phyloP scores from a whole-genome alignment of 2,797 vertebrate genomes.

The Eospalax fontanierii region DNA sequence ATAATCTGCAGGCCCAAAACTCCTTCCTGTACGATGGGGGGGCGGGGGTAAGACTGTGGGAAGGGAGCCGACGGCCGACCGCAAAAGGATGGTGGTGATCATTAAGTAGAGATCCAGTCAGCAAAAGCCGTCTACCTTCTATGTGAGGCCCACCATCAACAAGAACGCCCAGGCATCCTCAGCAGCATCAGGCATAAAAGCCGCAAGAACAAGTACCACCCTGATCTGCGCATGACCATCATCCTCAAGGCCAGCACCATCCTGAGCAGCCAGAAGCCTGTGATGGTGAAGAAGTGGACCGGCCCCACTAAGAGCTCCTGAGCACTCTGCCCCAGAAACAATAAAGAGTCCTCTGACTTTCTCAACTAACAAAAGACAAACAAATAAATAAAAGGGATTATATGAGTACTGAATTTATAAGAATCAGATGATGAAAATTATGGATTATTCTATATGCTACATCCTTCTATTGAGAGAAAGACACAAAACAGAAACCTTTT shows the following conservation, averaged over 20 bases:
- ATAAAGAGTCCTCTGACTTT: constrained; percentile 79
- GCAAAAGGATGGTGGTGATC: no score
- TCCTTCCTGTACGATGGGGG: no score
- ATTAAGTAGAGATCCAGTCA: no score
- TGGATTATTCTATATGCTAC: neutral
- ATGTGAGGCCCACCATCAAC: constrained; percentile 95
- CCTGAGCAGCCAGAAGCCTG: constrained; percentile 96
- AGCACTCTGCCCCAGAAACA: constrained; percentile 34
- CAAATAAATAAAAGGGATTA: neutral
- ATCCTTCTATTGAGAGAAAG: neutral
- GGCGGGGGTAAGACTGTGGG: no score
- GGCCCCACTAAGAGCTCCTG: constrained; percentile 95
- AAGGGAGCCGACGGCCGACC: no score
- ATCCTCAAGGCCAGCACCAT: constrained; percentile 96
- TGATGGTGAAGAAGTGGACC: constrained; percentile 95
- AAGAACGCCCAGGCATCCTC: constrained; percentile 95
- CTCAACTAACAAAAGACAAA: no score
- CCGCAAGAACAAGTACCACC: constrained; percentile 95
- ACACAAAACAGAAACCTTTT: neutral
- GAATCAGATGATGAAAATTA: constrained; percentile 6
- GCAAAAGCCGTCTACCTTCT: constrained; percentile 93
- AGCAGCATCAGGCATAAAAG: constrained; percentile 96
- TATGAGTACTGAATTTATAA: neutral
- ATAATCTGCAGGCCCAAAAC: no score
- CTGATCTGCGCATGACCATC: constrained; percentile 95